phyloP scores from a whole-genome alignment of 2,888 invertebrate genomes.

The Eudemis profundana region DNA sequence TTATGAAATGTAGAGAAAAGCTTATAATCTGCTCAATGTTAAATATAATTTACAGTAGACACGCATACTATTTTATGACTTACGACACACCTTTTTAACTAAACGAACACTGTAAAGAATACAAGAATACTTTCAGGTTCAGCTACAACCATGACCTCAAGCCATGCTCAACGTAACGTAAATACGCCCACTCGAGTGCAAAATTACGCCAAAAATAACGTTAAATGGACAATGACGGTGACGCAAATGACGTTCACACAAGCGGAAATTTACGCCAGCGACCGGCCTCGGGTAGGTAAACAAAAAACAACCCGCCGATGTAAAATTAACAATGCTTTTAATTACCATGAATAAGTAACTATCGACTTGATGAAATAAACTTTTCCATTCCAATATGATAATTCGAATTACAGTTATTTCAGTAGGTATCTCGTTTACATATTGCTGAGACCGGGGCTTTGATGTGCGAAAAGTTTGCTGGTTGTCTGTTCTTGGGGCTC shows the following conservation, averaged over 20 bases:
- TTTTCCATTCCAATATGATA: slow-evolving; percentile 26
- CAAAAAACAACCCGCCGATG: slow-evolving; percentile 5
- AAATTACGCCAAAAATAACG: slow-evolving; percentile 41
- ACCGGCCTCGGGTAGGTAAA: slow-evolving; percentile 11
- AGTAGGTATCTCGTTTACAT: slow-evolving; percentile 27
- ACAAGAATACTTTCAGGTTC: slow-evolving; percentile 15
- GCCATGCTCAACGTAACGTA: slow-evolving; percentile 28
- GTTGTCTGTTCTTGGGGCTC: neutral
- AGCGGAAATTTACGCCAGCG: slow-evolving; percentile 34
- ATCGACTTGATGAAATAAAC: slow-evolving; percentile 20
- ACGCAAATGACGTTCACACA: slow-evolving; percentile 23
- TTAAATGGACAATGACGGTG: slow-evolving; percentile 32
- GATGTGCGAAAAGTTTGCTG: slow-evolving; percentile 9
- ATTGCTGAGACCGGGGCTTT: slow-evolving; percentile 5
- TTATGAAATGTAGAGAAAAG: too few relatives aligned
- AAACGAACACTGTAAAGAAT: too few relatives aligned
- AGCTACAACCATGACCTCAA: slow-evolving; percentile 20
- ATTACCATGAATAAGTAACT: slow-evolving; percentile 28
- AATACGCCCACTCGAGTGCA: slow-evolving; percentile 17
- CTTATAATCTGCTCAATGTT: too few relatives aligned
- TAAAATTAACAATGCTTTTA: slow-evolving; percentile 30
- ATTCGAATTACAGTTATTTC: slow-evolving; percentile 20
- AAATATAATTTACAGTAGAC: too few relatives aligned
- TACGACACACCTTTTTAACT: too few relatives aligned
- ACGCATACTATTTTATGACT: too few relatives aligned